These are phyloP conservation scores for Sialis lutaria DNA, from an alignment of 2,888 invertebrate species.

Conservation along the genomic window DNA sequence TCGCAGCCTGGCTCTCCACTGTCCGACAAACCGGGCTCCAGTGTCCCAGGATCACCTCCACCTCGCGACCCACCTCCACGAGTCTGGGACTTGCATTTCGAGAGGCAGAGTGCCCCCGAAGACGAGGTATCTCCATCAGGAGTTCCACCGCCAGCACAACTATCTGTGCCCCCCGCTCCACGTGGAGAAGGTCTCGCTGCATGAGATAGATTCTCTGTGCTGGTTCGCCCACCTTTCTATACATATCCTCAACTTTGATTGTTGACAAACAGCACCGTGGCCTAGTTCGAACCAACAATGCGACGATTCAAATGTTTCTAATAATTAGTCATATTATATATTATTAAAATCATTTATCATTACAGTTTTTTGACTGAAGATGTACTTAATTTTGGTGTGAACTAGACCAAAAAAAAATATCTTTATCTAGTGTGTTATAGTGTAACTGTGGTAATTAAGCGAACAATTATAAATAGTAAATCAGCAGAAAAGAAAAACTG, in stretches of 20 bases:
- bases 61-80: slow-evolving; percentile 19
- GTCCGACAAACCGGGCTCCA: slow-evolving; percentile 26
- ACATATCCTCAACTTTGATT: slow-evolving; percentile 9
- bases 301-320: slow-evolving; percentile 1
- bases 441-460: slow-evolving; percentile 2
- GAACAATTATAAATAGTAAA: neutral
- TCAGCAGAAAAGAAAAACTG: neutral
- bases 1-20: slow-evolving; percentile 31
- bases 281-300: slow-evolving; percentile 1
- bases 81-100: slow-evolving; percentile 38
- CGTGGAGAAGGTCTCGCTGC: slow-evolving; percentile 59
- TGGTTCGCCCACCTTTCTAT: slow-evolving; percentile 4
- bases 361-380: too few species aligned
- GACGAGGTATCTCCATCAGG: slow-evolving; percentile 21
- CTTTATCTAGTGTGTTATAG: slow-evolving; percentile 1
- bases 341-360: neutral
- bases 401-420: neutral
- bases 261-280: neutral
- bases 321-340: neutral
- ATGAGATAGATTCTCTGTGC: slow-evolving; percentile 23
- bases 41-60: slow-evolving; percentile 18
- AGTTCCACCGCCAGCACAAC: slow-evolving; percentile 25
- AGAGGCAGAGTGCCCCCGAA: slow-evolving; percentile 27
- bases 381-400: neutral
- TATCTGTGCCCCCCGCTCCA: slow-evolving; percentile 41